Evolutionary conservation across 2,113 vertebrate genomes (phyloP), one percentile per base, ranked within the genome.

Genomic region (Eolophus roseicapilla): DNA sequence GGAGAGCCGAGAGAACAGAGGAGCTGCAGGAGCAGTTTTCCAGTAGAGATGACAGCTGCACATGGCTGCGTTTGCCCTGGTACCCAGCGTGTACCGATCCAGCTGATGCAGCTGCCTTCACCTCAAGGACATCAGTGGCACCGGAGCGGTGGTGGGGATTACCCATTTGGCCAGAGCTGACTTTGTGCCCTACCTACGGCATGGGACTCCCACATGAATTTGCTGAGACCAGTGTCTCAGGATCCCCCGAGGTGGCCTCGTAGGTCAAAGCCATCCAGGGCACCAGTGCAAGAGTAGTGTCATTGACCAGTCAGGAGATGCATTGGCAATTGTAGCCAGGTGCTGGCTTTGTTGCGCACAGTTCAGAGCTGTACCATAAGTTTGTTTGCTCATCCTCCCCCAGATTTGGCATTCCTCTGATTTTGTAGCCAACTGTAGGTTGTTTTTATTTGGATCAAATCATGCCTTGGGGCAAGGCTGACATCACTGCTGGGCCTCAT

Each of bases 391-490:
- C 31, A 39, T 80, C 83, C 60, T 92, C 71, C 67, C 50, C 57
- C 84, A 28, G 63, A 77, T 90, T 17, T 82, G 68, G 63, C 74
- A 59, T 94, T 83, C 59, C 39, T 96, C 73, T 94, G 87, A 82
- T 85, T 77, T 69, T 93, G 74, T 55, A 92, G 82, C 77, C 92
- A 93, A 63, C 64, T 29, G 64, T 57, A 71, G 76, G 50, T 90
- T 93, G 81, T 91, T 93, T 82, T 94, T 91, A 70, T 93, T 93
- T 87, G 81, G 86, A 84, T 70, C 79, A 69, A 86, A 91, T 76
- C 29, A 24, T 57, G 68, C 94, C 91, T 74, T 60, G 49, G 46
- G 90, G 96, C 95, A 83, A 86, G 92, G 86, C 67, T 96, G 93
- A 88, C 87, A 53, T 93, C 83, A 89, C 20, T 77, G 65, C 80